A percentile compares a stretch with the other conserved stretches of the same genome.
These are phyloP conservation scores for Cyclopterus lumpus DNA, from an alignment of 2,797 vertebrate species.

Conservation along the genomic window DNA sequence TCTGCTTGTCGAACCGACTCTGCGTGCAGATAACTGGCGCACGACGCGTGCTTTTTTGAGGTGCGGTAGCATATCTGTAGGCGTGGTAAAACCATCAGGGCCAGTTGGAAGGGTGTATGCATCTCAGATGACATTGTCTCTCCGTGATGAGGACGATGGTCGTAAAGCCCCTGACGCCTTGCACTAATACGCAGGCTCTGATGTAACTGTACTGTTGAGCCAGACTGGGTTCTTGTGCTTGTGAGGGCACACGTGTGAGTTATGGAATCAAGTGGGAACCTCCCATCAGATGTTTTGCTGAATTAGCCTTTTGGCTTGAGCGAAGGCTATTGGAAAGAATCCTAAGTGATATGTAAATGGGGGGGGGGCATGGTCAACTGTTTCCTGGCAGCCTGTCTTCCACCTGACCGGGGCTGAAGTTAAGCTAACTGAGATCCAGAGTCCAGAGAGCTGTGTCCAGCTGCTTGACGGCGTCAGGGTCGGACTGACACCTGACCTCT, in stretches of 20 bases:
- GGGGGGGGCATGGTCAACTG: conserved; percentile 32
- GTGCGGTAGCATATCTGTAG: conserved; percentile 22
- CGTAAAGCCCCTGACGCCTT: conserved; percentile 36
- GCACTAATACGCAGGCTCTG: conserved; percentile 39
- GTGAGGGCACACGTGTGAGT: conserved; percentile 15
- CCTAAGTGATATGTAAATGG: background rate
- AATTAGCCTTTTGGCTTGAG: conserved; percentile 1
- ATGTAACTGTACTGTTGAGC: conserved; percentile 50
- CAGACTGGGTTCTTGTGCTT: conserved; percentile 17
- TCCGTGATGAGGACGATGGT: conserved; percentile 22
- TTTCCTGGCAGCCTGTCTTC: conserved; percentile 11
- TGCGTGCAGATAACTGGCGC: conserved; percentile 15
- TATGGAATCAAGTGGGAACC: background rate
- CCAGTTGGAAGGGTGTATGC: conserved; percentile 14
- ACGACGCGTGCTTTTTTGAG: conserved; percentile 17
- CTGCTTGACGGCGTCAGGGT: conserved; percentile 43
- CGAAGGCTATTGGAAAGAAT: conserved; percentile 31
- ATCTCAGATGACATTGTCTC: conserved; percentile 32
- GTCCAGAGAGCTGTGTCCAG: conserved; percentile 31
- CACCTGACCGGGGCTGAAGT: conserved; percentile 39
- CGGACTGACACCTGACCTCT: conserved; percentile 3
- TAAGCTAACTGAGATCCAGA: conserved; percentile 37
- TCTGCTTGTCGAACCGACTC: conserved; percentile 40
- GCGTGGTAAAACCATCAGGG: conserved; percentile 22
- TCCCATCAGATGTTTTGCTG: conserved; percentile 30